phyloP scores from a whole-genome alignment of 2,113 vertebrate species.

The Daubentonia madagascariensis region DNA sequence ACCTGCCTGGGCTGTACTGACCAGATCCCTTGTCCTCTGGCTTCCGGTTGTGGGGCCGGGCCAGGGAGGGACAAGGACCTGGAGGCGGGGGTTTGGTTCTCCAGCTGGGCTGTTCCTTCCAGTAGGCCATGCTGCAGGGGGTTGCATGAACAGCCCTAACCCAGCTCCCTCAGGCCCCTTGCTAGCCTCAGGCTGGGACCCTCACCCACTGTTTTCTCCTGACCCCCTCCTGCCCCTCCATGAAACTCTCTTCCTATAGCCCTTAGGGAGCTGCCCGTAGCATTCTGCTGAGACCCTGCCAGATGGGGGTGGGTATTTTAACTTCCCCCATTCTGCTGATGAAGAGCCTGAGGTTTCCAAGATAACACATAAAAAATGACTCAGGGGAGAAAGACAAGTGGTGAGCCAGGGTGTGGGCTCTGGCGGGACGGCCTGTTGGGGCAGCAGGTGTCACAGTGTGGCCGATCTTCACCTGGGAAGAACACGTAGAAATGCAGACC shows the following conservation, averaged over 20 bases:
- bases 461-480: no score
- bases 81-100: no score
- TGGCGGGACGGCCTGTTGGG: rapidly evolving
- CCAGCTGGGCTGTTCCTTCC: background rate
- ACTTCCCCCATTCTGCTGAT: rapidly evolving
- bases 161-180: background rate
- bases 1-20: no score
- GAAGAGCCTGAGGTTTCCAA: rapidly evolving
- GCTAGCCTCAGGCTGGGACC: background rate
- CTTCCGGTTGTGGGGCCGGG: background rate
- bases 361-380: background rate
- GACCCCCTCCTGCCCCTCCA: background rate
- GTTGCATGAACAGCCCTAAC: background rate
- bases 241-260: background rate
- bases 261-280: rapidly evolving
- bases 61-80: background rate
- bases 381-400: no score
- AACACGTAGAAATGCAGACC: background rate
- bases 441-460: rapidly evolving
- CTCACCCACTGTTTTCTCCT: background rate
- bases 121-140: background rate
- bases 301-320: no score
- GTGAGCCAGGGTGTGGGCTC: background rate
- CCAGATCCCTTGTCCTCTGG: background rate
- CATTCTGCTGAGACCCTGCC: rapidly evolving